Percentiles rank a stretch among this genome's conserved stretches.
These are phyloP conservation scores for Steatornis caripensis DNA, from an alignment of 2,113 vertebrate species.

Conservation along the genomic window DNA sequence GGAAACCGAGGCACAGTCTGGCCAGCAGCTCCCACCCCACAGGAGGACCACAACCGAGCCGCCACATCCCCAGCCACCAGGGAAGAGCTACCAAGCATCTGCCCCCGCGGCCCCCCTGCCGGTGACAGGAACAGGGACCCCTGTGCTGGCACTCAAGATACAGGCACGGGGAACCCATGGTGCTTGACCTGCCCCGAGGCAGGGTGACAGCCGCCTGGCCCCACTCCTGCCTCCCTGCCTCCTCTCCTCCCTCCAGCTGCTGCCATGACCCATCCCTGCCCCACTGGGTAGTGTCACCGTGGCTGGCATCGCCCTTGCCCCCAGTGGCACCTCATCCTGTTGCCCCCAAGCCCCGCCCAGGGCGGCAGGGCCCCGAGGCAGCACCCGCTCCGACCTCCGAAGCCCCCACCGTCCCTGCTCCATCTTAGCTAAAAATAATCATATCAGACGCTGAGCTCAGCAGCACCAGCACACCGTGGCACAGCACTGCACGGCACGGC, in stretches of 20 bases:
- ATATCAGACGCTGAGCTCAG: not conserved
- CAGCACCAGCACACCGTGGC: accelerated
- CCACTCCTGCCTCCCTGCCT: not conserved
- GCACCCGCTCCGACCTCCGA: not conserved
- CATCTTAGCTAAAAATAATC: slow-evolving; percentile 62
- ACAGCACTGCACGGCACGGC: not conserved
- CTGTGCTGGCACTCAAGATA: accelerated
- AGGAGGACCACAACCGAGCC: not conserved
- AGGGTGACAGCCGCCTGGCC: not conserved
- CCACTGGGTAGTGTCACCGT: accelerated
- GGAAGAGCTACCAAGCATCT: not conserved
- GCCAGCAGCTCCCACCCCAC: not conserved
- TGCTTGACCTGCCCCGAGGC: accelerated
- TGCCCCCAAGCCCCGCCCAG: not conserved
- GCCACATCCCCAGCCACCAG: accelerated
- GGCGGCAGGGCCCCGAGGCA: not conserved
- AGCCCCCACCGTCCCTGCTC: accelerated
- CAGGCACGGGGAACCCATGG: not conserved
- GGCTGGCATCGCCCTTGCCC: not conserved
- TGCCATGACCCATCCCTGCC: not conserved
- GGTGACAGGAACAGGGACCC: accelerated
- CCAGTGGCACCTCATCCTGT: not conserved
- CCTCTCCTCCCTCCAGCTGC: not conserved
- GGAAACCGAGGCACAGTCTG: not conserved
- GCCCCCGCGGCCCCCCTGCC: accelerated